Evolutionary conservation across 2,888 invertebrate species (phyloP).

Genomic region (Alloscopus bannaensis): DNA sequence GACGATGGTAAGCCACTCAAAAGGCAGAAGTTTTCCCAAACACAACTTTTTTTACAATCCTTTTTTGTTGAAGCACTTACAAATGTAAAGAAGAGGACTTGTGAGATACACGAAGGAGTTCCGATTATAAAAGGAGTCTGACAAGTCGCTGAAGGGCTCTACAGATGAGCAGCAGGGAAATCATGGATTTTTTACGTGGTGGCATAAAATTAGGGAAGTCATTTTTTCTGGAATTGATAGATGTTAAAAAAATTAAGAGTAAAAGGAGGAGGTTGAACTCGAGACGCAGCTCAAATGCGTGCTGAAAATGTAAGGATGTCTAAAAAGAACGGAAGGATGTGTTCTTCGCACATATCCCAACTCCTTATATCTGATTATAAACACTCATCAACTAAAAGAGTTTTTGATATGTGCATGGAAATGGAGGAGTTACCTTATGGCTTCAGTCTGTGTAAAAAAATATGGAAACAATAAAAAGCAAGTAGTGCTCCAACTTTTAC

Average conservation of each 20-base stretch:
- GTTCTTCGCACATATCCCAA: background rate
- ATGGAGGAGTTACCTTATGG: conserved; percentile 33
- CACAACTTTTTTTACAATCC: conserved; percentile 27
- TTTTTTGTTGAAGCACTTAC: conserved; percentile 22
- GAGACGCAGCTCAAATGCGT: background rate
- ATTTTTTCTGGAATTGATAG: conserved; percentile 22
- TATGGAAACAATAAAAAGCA: conserved; percentile 22
- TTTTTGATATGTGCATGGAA: conserved; percentile 44
- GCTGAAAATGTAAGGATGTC: background rate
- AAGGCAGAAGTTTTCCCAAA: background rate
- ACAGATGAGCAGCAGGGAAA: background rate
- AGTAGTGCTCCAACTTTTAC: conserved; percentile 15
- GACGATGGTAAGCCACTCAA: conserved; percentile 49
- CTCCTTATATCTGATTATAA: conserved; percentile 25
- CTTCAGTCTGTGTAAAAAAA: conserved; percentile 22
- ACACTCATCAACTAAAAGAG: background rate
- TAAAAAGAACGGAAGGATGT: conserved; percentile 28
- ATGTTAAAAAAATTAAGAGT: conserved; percentile 7
- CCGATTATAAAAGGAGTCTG: background rate
- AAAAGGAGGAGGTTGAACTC: conserved; percentile 2
- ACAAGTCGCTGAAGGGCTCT: conserved; percentile 40
- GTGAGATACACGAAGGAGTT: conserved; percentile 21
- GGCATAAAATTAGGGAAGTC: conserved; percentile 35
- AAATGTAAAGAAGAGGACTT: background rate
- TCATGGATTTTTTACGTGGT: conserved; percentile 12